Percentiles rank a stretch among this genome's conserved stretches.
phyloP scores from a whole-genome alignment of 1,140 invertebrate species.

The Carcinoscorpius rotundicauda region DNA sequence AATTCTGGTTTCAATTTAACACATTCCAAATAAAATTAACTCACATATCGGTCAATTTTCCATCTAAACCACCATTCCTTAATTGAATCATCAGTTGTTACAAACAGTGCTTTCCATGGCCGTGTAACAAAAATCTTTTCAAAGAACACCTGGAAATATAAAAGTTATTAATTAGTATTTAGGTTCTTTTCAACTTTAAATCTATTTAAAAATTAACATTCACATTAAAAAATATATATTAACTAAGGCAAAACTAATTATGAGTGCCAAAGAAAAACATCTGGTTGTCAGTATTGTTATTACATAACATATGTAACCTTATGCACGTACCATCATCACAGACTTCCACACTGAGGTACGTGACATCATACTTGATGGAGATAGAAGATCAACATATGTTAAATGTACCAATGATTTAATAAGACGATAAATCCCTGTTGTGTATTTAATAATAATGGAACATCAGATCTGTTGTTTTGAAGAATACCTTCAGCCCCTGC shows the following conservation, averaged over 20 bases:
- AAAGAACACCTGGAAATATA: constrained; percentile 72
- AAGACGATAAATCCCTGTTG: too few species aligned
- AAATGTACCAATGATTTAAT: too few species aligned
- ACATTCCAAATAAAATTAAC: constrained; percentile 25
- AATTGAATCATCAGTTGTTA: constrained; percentile 83
- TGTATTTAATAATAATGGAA: too few species aligned
- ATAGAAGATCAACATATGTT: too few species aligned
- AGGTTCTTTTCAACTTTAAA: neutral
- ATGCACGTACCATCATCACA: too few species aligned
- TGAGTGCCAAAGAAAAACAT: too few species aligned
- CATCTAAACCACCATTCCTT: constrained; percentile 84
- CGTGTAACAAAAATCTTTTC: constrained; percentile 90
- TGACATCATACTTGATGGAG: too few species aligned
- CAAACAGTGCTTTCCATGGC: constrained; percentile 91
- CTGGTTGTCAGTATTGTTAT: too few species aligned
- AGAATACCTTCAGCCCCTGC: too few species aligned
- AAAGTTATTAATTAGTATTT: neutral
- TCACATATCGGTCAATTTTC: constrained; percentile 84
- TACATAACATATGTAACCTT: too few species aligned
- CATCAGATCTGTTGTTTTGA: too few species aligned
- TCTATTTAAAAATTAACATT: neutral
- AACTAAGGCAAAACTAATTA: neutral
- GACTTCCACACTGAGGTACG: too few species aligned
- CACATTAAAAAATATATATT: neutral
- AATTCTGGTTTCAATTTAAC: neutral